Evolutionary conservation across 2,113 vertebrate species (phyloP), one percentile per base, ranked within the genome.

Genomic region (Capreolus pygargus): DNA sequence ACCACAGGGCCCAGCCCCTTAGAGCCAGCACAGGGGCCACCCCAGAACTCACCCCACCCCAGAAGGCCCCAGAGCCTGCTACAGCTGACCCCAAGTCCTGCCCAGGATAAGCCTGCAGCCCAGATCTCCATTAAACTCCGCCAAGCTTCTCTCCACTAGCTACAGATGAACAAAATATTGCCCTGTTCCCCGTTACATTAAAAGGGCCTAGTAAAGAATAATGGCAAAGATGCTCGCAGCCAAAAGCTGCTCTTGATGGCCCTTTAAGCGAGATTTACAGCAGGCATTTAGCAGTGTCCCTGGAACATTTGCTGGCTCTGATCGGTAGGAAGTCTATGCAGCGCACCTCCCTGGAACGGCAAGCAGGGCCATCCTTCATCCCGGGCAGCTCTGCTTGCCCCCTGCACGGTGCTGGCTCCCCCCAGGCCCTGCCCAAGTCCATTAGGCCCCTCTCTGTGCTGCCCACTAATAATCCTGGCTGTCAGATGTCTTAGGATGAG

Each of bases 211-310:
- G 98, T 98, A 98, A 99, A 99, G 98, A 98, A 98, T 98, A 98
- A 98, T 98, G 98, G 98, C 97, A 96, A 97, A 98, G 98, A 98
- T 97, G 97, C 97, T 98, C 88, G 45, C 97, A 97, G 98, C 98
- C 98, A 99, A 98, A 98, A 98, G 98, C 98, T 97, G 98, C 98
- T 97, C 98, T 98, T 98, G 98, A 98, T 78, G 79, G 98, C 97
- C 98, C 98, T 98, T 98, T 99, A 98, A 98, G 98, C 96, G 84
- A 98, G 98, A 99, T 99, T 99, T 99, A 99, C 98, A 97, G 97
- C 98, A 97, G 91, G 98, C 98, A 98, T 99, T 99, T 99, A 99
- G 97, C 98, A 97, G 92, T 92, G 98, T 98, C 98, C 98, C 98
- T 98, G 98, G 98, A 98, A 99, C 97, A 50, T 87, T 96, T 97